phyloP scores from a whole-genome alignment of 2,888 invertebrate species.

The Diogma glabrata region DNA sequence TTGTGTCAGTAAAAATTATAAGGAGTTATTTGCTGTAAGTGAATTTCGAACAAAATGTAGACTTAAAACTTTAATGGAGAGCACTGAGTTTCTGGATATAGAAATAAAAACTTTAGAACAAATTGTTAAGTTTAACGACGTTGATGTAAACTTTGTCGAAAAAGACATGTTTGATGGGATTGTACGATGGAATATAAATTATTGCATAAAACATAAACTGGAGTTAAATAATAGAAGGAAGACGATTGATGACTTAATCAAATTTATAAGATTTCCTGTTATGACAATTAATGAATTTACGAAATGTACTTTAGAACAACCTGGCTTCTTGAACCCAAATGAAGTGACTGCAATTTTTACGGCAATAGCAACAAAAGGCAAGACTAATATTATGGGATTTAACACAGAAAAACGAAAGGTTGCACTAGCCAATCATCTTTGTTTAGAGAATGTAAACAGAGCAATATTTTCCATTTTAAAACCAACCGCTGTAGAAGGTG shows the following conservation, averaged over 20 bases:
- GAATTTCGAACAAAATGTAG: too few species aligned
- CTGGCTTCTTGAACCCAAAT: too few species aligned
- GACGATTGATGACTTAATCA: background rate
- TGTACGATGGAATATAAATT: background rate
- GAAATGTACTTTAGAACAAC: too few species aligned
- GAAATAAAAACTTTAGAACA: background rate
- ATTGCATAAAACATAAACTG: background rate
- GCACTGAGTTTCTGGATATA: background rate
- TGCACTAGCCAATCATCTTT: too few species aligned
- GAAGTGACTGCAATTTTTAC: too few species aligned
- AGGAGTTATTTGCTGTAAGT: background rate
- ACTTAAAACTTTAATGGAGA: background rate
- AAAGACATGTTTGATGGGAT: background rate
- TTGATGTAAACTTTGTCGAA: conserved; percentile 1
- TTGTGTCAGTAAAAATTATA: conserved; percentile 1
- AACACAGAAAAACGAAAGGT: too few species aligned
- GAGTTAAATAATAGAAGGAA: background rate
- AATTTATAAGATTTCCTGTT: background rate
- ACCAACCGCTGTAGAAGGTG: too few species aligned
- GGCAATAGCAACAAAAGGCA: too few species aligned
- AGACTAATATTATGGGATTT: too few species aligned
- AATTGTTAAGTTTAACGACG: background rate
- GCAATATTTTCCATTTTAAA: too few species aligned
- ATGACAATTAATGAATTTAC: too few species aligned
- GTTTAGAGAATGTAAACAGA: too few species aligned